Conservation (phyloP, 2,797 vertebrate species). For the Tachyglossus aculeatus region DNA sequence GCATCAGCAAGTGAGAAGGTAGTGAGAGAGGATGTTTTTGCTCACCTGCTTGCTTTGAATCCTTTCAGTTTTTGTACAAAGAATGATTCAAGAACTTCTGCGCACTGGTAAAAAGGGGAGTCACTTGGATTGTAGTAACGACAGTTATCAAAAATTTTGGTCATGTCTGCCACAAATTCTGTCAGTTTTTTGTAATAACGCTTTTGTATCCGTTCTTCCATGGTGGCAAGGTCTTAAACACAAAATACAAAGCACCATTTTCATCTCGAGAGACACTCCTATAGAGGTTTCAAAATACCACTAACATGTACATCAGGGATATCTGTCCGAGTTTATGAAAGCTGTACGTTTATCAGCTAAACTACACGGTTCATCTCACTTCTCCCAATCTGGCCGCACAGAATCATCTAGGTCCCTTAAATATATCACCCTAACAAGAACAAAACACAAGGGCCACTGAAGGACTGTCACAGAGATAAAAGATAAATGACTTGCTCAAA, state of each 20-base stretch:
- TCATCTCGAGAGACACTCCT: not conserved
- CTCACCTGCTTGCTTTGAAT: conserved; percentile 98
- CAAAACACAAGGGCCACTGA: no score
- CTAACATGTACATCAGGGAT: not conserved
- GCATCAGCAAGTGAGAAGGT: not conserved
- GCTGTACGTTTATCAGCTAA: no score
- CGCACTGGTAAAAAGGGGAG: conserved; percentile 95
- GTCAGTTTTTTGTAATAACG: conserved; percentile 94
- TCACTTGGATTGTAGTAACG: conserved; percentile 98
- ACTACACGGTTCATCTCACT: no score
- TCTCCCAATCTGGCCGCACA: no score
- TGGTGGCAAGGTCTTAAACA: conserved; percentile 91
- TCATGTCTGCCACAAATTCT: conserved; percentile 98
- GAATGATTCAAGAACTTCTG: conserved; percentile 95
- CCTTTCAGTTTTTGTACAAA: conserved; percentile 98
- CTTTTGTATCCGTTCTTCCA: conserved; percentile 92
- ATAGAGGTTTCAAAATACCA: not conserved
- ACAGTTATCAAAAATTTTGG: conserved; percentile 99
- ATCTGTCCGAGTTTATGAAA: not conserved
- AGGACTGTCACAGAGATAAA: no score
- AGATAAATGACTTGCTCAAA: no score
- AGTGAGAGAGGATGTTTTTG: not conserved
- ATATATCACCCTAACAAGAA: no score
- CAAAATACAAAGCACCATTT: conserved; percentile 30
- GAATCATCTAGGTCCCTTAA: no score